phyloP scores from a whole-genome alignment of 2,797 vertebrate genomes.

The Taeniopygia guttata region DNA sequence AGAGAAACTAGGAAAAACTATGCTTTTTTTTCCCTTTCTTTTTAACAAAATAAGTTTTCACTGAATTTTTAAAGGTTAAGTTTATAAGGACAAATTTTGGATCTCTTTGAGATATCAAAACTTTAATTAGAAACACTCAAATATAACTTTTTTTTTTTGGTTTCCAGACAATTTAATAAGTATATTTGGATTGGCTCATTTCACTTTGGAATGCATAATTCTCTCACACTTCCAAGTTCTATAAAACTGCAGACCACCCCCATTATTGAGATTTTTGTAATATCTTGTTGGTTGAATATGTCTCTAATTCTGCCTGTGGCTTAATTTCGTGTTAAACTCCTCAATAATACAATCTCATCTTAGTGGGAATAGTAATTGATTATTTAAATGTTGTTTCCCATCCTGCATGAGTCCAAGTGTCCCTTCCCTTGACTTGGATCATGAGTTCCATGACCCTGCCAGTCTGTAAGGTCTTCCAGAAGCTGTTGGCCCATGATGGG shows the following conservation, averaged over 20 bases:
- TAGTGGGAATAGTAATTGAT: neutral
- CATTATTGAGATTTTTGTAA: neutral
- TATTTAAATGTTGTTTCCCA: neutral
- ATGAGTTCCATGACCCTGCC: neutral
- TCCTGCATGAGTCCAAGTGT: neutral
- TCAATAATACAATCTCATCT: neutral
- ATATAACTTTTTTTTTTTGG: neutral
- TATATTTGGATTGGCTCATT: neutral
- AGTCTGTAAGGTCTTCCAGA: neutral
- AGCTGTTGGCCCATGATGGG: neutral
- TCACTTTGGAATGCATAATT: neutral
- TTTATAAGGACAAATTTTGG: neutral
- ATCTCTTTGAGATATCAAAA: neutral
- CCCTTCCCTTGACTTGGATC: neutral
- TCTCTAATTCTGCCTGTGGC: neutral
- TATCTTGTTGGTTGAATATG: neutral
- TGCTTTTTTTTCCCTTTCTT: fast-evolving
- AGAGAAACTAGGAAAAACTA: neutral
- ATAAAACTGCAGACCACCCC: neutral
- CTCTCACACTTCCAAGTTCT: neutral
- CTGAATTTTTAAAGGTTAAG: neutral
- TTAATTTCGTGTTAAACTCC: neutral
- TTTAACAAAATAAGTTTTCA: neutral
- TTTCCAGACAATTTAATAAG: neutral
- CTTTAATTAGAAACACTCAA: neutral